phyloP scores from a whole-genome alignment of 2,797 vertebrate genomes.

The Nyctibius grandis region DNA sequence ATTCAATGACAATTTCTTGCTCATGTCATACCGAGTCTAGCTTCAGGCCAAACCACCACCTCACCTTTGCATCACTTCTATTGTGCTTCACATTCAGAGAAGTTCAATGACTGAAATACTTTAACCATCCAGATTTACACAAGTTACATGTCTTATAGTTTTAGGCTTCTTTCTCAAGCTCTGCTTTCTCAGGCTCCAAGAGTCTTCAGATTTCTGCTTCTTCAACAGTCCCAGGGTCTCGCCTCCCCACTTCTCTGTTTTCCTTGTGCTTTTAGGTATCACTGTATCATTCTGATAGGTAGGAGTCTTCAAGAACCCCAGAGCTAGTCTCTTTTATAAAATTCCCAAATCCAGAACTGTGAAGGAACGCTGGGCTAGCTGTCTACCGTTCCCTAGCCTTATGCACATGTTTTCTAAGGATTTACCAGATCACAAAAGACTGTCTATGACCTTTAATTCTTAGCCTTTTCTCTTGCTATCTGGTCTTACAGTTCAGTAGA shows the following conservation, averaged over 20 bases:
- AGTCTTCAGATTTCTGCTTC: not conserved
- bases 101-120: not conserved
- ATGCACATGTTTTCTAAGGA: not conserved
- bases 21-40: not conserved
- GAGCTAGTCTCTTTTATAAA: not conserved
- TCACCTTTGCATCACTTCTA: not conserved
- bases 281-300: not conserved
- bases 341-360: not conserved
- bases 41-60: not conserved
- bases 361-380: not conserved
- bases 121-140: not conserved
- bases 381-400: not conserved
- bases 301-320: not conserved
- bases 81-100: not conserved
- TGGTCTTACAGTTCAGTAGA: not conserved
- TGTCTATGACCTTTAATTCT: not conserved
- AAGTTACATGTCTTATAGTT: not conserved
- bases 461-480: not conserved
- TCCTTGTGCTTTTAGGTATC: not conserved
- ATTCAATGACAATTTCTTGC: not conserved
- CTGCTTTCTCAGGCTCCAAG: not conserved
- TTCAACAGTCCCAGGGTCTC: fast-evolving
- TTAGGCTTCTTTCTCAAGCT: not conserved
- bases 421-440: not conserved
- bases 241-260: not conserved